Base-by-base conservation (phyloP, 1,140 invertebrate species). In the Drosophila ironensis region DNA sequence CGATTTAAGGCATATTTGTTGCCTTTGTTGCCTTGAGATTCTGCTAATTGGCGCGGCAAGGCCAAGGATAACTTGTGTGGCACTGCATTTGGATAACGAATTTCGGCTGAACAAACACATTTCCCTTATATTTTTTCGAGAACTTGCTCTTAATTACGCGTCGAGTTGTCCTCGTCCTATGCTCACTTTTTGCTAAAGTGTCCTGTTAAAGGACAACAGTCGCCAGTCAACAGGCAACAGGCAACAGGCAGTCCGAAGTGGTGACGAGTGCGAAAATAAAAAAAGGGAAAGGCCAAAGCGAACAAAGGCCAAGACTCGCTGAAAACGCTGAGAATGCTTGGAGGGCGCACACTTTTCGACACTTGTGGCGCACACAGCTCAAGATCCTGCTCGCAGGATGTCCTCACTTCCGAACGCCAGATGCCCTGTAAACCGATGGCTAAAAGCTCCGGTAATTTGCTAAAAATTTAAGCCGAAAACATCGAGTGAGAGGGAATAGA, bases 261-360 rank as follows among this genome's bases (percentile, higher is more conserved):
- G 25, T 5, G 5, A 27, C 6, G 9, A 6, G n/a, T 3, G 16
- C 8, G 16, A 16, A 37, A 37, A 37, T 16, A 37, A 37, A 37
- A 59, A 9, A 25, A 16, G 25, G 1, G 30, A 22, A 14, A 30
- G 25, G 20, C 42, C 16, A 6, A 38, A 63, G 6, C 33, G 33
- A 37, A 37, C 1, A 37, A 37, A 22, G n/a, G 20, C 20, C 2
- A 22, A 22, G 5, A 22, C 20, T 5, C 20, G 2, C 20, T 22
- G 20, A 22, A 22, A 22, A 22, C 5, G 20, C 20, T 22, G 20
- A 38, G 63, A 30, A 40, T 48, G 41, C 44, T 72, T 68, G 51
- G n/a, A 68, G 68, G 54, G 54, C 37, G 61, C 53, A 52, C 68
- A 60, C 74, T 78, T 80, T 78, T 77, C 50, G 69, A 69, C 74